Percentiles rank a stretch among this genome's conserved stretches.
Evolutionary conservation across 2,113 vertebrate species (phyloP).

Genomic region (Heterotilapia buettikoferi): DNA sequence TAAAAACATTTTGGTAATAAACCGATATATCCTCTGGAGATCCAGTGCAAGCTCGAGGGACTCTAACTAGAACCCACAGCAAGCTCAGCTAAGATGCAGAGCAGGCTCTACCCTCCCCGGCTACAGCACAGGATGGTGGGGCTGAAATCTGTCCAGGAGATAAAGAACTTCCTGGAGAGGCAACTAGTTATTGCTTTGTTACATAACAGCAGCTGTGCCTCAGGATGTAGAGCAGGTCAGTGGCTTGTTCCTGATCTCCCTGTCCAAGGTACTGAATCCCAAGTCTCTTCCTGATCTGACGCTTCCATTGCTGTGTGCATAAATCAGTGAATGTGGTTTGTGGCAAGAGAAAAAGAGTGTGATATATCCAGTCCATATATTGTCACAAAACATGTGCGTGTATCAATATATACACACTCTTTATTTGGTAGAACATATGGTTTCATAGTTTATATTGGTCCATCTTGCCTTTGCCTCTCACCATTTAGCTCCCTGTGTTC

Average conservation of each 20-base stretch:
- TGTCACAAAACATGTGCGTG: background rate
- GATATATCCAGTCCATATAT: background rate
- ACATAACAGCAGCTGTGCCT: background rate
- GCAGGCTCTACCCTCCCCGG: background rate
- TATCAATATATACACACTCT: background rate
- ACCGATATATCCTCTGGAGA: background rate
- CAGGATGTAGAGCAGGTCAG: background rate
- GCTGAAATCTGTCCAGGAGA: background rate
- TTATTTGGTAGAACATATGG: background rate
- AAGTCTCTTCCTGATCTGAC: background rate
- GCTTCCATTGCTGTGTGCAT: background rate
- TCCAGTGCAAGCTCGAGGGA: background rate
- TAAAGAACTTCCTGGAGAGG: background rate
- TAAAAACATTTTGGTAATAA: background rate
- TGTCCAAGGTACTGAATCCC: background rate
- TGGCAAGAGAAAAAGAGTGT: background rate
- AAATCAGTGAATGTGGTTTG: background rate
- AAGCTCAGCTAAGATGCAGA: fast-evolving
- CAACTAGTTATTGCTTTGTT: background rate
- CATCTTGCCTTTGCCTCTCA: background rate
- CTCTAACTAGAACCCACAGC: background rate
- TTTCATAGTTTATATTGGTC: background rate
- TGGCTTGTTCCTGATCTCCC: background rate
- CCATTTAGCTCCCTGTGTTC: background rate
- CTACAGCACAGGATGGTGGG: background rate